These are phyloP conservation scores for Trachymyrmex cornetzi DNA, from an alignment of 1,140 invertebrate species.

Conservation along the genomic window DNA sequence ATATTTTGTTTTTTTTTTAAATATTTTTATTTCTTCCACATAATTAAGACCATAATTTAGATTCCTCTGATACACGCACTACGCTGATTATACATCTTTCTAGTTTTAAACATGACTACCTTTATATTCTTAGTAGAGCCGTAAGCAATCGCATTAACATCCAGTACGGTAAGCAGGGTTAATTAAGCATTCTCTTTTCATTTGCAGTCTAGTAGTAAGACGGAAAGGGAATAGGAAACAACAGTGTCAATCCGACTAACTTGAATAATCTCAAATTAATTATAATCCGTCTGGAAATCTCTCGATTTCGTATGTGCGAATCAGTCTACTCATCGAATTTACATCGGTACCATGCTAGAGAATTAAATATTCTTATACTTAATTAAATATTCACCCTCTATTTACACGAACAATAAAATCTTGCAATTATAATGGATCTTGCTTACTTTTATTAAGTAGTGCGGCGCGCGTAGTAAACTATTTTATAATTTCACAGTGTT, in stretches of 20 bases:
- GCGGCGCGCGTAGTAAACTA: too few species aligned
- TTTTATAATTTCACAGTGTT: too few species aligned
- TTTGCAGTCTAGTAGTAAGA: neutral
- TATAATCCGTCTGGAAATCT: neutral
- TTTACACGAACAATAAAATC: neutral
- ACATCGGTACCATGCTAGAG: neutral
- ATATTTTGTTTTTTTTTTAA: neutral
- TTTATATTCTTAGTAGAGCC: neutral
- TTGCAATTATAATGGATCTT: neutral
- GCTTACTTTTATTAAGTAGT: neutral
- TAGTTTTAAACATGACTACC: neutral
- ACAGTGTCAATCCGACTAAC: constrained; percentile 31
- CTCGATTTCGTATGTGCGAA: neutral
- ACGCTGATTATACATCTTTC: neutral
- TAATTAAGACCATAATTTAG: neutral
- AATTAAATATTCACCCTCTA: neutral
- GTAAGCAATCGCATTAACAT: neutral
- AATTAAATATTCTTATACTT: neutral
- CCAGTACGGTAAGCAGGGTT: neutral
- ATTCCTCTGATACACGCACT: neutral
- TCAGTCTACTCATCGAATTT: neutral
- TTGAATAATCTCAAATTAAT: constrained; percentile 7
- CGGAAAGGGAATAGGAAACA: constrained; percentile 42
- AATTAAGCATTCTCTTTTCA: constrained; percentile 51
- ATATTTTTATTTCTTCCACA: neutral